A percentile compares a stretch with the other conserved stretches of the same genome.
Conservation (phyloP, 2,113 vertebrate species). For the Mungos mungo region DNA sequence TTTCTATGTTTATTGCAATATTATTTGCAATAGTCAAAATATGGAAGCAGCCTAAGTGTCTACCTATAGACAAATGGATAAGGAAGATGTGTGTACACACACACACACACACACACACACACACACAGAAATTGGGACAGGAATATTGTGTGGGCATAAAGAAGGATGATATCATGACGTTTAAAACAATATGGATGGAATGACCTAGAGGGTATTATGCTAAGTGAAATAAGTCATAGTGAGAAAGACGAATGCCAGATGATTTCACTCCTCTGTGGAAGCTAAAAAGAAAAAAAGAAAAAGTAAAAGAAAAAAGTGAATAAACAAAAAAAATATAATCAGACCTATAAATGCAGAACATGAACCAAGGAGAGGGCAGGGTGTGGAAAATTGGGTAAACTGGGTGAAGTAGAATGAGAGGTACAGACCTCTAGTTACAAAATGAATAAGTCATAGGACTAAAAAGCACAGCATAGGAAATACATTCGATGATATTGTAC, state of each 20-base stretch:
- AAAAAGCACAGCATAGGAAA: neutral
- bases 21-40: neutral
- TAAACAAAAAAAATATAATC: neutral
- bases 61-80: neutral
- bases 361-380: neutral
- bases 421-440: neutral
- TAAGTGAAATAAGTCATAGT: neutral
- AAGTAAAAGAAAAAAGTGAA: neutral
- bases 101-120: neutral
- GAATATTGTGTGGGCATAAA: neutral
- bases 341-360: neutral
- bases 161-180: neutral
- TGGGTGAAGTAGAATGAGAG: neutral
- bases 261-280: neutral
- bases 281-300: neutral
- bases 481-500: neutral
- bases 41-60: neutral
- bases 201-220: neutral
- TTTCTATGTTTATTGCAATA: neutral
- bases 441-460: neutral
- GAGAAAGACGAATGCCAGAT: neutral
- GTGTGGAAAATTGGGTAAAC: neutral
- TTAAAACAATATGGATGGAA: neutral
- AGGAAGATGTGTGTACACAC: neutral
- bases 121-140: neutral